Evolutionary conservation across 92 coral and sea anemone genomes (phyloP), one percentile per base, ranked within the genome.

Genomic region (Porites divaricata): DNA sequence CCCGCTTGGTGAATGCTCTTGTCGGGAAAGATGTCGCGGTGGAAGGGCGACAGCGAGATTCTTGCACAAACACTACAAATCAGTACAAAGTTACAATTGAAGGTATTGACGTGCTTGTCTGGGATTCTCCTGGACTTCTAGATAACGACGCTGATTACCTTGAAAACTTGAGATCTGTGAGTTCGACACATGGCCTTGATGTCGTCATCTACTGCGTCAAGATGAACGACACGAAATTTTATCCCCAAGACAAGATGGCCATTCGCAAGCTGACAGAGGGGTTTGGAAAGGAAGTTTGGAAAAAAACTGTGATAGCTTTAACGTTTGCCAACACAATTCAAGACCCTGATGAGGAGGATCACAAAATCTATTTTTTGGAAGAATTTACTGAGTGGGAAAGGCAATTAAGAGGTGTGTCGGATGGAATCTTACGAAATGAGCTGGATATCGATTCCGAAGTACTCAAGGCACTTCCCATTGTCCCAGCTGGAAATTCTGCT

Each of bases 101-200:
- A 41, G 77, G 21, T 10, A 71, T 72, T 8, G 35, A 52, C 1
- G 72, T 89, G 12, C 14, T 35, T 25, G 76, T 84, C 8, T 84
- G 89, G 89, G 92, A 89, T 53, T 84, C 89, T 52, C 89, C 89
- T 6, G 92, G 92, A 1, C 72, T 84, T 6, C 86, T 84, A 74
- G 92, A 84, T 73, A 86, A 74, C 10, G 57, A 77, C 54, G 23
- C 22, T 1, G 3, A 64, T 4, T 89, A 85, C 75, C 72, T 85
- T 11, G 72, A 68, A 14, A 77, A 45, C 24, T 74, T 85, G 80
- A 41, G 48, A n/a, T 6, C 21, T 1, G 81, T 13, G 0, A 66
- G 68, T 1, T 6, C 22, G 16, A 45, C 66, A 0, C 21, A 83
- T 13, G 80, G 67, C 50, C 50, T 76, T 49, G 92, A 85, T 35